Percentiles rank a stretch among this genome's conserved stretches.
Conservation (phyloP, 2,797 vertebrate genomes). For the Gadopsis bispinosus region DNA sequence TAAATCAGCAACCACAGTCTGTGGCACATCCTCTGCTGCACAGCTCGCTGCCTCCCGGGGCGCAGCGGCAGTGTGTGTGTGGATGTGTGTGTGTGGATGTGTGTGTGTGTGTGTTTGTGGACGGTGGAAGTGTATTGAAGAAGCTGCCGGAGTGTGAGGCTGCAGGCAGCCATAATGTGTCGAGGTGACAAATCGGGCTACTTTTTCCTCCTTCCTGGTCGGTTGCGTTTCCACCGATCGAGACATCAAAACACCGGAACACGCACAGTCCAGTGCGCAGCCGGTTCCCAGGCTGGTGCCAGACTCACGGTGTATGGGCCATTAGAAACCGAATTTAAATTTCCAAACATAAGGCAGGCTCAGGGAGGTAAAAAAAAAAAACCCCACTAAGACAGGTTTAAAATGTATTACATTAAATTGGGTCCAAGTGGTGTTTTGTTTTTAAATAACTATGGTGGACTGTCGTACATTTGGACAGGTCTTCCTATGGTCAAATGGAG, state of each 20-base stretch:
- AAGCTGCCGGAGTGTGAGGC: conserved; percentile 56
- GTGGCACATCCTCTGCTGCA: conserved; percentile 66
- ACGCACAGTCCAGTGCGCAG: conserved; percentile 40
- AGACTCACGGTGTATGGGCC: conserved; percentile 35
- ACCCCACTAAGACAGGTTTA: neutral
- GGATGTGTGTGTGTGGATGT: too few species aligned
- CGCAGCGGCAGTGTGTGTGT: conserved; percentile 10
- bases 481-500: neutral
- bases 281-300: conserved; percentile 47
- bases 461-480: neutral
- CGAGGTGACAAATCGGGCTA: conserved; percentile 73
- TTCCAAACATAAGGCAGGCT: neutral
- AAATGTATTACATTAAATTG: neutral
- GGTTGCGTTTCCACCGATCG: conserved; percentile 59
- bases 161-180: conserved; percentile 48
- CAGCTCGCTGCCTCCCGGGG: conserved; percentile 62
- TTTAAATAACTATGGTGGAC: neutral
- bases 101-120: neutral
- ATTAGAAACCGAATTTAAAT: neutral
- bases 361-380: neutral
- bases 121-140: conserved; percentile 71
- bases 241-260: conserved; percentile 76
- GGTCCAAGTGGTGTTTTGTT: neutral
- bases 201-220: conserved; percentile 59
- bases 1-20: conserved; percentile 57